These are phyloP conservation scores for Indicator maculatus DNA, from an alignment of 2,113 vertebrate genomes.

Conservation along the genomic window DNA sequence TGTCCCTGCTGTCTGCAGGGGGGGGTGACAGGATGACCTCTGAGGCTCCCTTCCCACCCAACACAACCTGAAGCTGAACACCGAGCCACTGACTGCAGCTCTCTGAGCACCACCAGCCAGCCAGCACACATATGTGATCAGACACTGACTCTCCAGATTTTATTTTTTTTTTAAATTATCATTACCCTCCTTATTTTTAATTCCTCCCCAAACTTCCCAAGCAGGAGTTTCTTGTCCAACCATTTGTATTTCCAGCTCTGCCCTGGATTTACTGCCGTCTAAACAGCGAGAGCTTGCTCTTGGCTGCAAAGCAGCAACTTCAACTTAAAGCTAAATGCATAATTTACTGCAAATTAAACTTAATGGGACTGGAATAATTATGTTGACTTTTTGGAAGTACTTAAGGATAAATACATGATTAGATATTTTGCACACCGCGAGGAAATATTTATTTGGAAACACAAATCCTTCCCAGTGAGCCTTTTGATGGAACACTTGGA, in stretches of 20 bases:
- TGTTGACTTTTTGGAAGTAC: constrained; percentile 76
- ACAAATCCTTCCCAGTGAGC: constrained; percentile 49
- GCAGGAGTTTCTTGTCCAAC: constrained; percentile 21
- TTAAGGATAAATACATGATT: constrained; percentile 75
- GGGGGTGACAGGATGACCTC: too few relatives aligned
- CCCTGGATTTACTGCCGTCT: constrained; percentile 25
- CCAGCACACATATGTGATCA: too few relatives aligned
- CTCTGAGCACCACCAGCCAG: too few relatives aligned
- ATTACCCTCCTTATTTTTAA: background rate
- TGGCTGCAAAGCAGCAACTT: constrained; percentile 50
- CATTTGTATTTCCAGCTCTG: background rate
- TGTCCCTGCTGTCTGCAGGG: too few relatives aligned
- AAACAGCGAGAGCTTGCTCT: constrained; percentile 59
- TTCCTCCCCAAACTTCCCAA: background rate
- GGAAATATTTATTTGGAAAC: constrained; percentile 70
- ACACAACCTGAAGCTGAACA: too few relatives aligned
- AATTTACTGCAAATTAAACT: constrained; percentile 76
- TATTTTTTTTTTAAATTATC: background rate
- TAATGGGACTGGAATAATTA: constrained; percentile 75
- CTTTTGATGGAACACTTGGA: constrained; percentile 24
- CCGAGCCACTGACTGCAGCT: too few relatives aligned
- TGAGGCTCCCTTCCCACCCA: too few relatives aligned
- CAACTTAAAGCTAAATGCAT: constrained; percentile 71
- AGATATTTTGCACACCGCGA: constrained; percentile 71
- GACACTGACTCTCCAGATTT: background rate